Conservation (phyloP, 1,140 invertebrate species). For the Orussus abietinus region DNA sequence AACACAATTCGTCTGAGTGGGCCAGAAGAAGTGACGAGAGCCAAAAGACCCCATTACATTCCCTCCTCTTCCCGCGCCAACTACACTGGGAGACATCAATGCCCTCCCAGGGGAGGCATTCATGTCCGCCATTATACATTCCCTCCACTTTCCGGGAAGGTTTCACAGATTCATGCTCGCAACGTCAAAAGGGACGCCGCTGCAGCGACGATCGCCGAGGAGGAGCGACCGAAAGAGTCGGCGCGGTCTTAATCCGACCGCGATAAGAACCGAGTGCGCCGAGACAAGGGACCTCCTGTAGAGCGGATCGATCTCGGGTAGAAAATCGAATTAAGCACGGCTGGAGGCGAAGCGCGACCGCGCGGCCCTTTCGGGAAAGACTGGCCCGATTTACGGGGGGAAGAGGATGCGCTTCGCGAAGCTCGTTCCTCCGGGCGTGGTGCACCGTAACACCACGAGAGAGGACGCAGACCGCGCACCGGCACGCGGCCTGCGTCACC, state of each 20-base stretch:
- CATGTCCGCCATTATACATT: background rate
- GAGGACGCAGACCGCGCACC: background rate
- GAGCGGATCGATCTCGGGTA: slow-evolving; percentile 24
- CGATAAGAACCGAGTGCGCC: slow-evolving; percentile 24
- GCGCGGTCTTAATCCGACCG: slow-evolving; percentile 3
- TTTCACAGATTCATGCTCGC: no score
- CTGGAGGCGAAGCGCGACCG: slow-evolving; percentile 2
- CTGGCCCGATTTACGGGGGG: slow-evolving; percentile 1
- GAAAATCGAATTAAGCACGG: slow-evolving; percentile 37
- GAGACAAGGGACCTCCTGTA: slow-evolving; percentile 17
- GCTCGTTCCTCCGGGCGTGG: slow-evolving; percentile 22
- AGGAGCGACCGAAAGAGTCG: no score
- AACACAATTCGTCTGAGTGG: no score
- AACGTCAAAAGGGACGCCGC: no score
- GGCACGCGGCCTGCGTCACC: slow-evolving; percentile 17
- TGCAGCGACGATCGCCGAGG: no score
- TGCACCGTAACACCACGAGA: background rate
- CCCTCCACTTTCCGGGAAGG: no score
- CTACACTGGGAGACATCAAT: no score
- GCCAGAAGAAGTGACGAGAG: no score
- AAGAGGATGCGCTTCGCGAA: slow-evolving; percentile 33
- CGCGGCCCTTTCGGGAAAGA: slow-evolving; percentile 8
- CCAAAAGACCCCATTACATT: no score
- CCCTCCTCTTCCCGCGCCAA: no score
- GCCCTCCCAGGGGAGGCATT: no score